Percentiles rank a stretch among this genome's conserved stretches.
Evolutionary conservation across 2,888 invertebrate species (phyloP).

Genomic region (Penaeus monodon): DNA sequence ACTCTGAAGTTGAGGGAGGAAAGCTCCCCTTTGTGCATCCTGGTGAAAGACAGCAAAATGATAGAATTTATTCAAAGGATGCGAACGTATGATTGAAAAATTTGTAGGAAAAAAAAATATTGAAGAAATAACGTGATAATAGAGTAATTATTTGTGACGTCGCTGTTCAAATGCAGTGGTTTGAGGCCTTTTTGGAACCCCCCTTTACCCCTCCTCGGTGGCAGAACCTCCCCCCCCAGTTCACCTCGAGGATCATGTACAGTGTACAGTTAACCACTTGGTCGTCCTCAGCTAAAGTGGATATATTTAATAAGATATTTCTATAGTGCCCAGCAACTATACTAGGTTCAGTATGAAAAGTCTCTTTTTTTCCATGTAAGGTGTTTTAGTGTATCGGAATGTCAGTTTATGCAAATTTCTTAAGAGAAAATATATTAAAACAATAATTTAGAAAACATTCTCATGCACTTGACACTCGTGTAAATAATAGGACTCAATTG

Average conservation of each 20-base stretch:
- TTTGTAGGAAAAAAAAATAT: too few species aligned
- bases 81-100: too few species aligned
- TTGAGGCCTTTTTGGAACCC: slow-evolving; percentile 49
- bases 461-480: slow-evolving; percentile 30
- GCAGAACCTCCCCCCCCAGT: not conserved
- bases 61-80: too few species aligned
- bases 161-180: slow-evolving; percentile 31
- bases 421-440: not conserved
- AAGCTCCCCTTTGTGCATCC: too few species aligned
- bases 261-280: slow-evolving; percentile 31
- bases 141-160: slow-evolving; percentile 10
- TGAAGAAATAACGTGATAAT: slow-evolving; percentile 35
- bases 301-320: slow-evolving; percentile 14
- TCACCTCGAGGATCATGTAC: slow-evolving; percentile 40
- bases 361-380: not conserved
- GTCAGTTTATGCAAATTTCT: slow-evolving; percentile 31
- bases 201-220: slow-evolving; percentile 30
- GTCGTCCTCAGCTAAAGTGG: slow-evolving; percentile 10
- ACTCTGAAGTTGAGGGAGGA: too few species aligned
- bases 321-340: slow-evolving; percentile 9
- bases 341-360: too few species aligned
- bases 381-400: slow-evolving; percentile 26
- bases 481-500: slow-evolving; percentile 30
- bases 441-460: slow-evolving; percentile 15
- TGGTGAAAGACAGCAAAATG: too few species aligned